phyloP scores from a whole-genome alignment of 2,888 invertebrate genomes.

The Agonopterix alstromeriana region DNA sequence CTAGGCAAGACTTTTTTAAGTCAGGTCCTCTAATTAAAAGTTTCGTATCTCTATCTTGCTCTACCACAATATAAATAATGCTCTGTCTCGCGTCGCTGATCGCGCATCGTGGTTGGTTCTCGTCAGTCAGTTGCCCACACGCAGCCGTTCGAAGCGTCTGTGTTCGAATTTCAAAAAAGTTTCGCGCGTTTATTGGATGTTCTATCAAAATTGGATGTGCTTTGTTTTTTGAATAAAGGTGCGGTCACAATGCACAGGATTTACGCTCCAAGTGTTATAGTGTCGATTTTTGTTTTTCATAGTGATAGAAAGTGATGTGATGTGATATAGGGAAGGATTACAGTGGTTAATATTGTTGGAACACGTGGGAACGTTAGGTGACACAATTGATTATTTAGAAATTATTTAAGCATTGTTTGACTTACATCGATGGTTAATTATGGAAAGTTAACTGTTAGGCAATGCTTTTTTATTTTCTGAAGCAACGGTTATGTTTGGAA shows the following conservation, averaged over 20 bases:
- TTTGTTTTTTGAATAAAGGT: constrained; percentile 22
- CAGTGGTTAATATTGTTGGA: constrained; percentile 37
- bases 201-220: constrained; percentile 15
- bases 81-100: constrained; percentile 26
- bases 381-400: background rate
- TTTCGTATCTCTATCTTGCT: constrained; percentile 28
- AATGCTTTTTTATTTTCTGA: no score
- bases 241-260: constrained; percentile 12
- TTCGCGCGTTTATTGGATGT: constrained; percentile 32
- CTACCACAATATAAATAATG: constrained; percentile 16
- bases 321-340: constrained; percentile 39
- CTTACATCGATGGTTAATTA: no score
- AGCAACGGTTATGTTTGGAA: no score
- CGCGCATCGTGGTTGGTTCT: constrained; percentile 39
- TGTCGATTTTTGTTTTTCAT: constrained; percentile 21
- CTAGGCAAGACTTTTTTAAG: no score
- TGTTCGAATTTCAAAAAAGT: constrained; percentile 39
- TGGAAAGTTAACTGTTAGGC: no score
- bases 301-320: constrained; percentile 48
- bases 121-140: constrained; percentile 63
- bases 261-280: constrained; percentile 6
- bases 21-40: constrained; percentile 22
- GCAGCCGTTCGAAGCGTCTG: constrained; percentile 50
- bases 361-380: constrained; percentile 22
- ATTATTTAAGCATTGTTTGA: background rate